Conservation (phyloP, 2,797 vertebrate genomes). For the Lerista edwardsae region DNA sequence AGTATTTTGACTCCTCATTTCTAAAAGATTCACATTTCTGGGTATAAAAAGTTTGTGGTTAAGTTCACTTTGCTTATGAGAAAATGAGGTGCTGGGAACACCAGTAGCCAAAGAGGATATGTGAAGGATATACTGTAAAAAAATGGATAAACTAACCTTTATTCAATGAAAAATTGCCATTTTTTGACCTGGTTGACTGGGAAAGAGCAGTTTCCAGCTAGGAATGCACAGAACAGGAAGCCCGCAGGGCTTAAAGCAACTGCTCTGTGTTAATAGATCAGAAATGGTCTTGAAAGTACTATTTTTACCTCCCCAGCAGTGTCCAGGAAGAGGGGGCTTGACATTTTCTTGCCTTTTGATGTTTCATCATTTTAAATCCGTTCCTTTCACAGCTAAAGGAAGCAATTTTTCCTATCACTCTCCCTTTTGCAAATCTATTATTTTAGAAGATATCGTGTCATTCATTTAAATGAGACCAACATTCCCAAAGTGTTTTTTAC, state of each 20-base stretch:
- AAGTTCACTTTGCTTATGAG: slow-evolving; percentile 55
- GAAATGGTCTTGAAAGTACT: slow-evolving; percentile 43
- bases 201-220: slow-evolving; percentile 44
- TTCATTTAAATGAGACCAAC: background rate
- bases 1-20: slow-evolving; percentile 1
- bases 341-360: slow-evolving; percentile 55
- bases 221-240: slow-evolving; percentile 48
- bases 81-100: slow-evolving; percentile 30
- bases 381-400: background rate
- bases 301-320: slow-evolving; percentile 66
- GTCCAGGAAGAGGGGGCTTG: slow-evolving; percentile 62
- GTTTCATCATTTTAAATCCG: slow-evolving; percentile 47
- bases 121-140: slow-evolving; percentile 41
- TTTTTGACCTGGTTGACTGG: slow-evolving; percentile 46
- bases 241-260: slow-evolving; percentile 37
- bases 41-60: slow-evolving; percentile 44
- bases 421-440: background rate
- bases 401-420: slow-evolving; percentile 17
- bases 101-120: slow-evolving; percentile 30
- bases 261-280: slow-evolving; percentile 59
- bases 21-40: slow-evolving; percentile 4
- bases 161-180: slow-evolving; percentile 20
- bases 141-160: slow-evolving; percentile 62
- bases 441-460: background rate
- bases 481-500: background rate